Conservation (phyloP, 2,113 vertebrate genomes). For the Neofelis nebulosa region DNA sequence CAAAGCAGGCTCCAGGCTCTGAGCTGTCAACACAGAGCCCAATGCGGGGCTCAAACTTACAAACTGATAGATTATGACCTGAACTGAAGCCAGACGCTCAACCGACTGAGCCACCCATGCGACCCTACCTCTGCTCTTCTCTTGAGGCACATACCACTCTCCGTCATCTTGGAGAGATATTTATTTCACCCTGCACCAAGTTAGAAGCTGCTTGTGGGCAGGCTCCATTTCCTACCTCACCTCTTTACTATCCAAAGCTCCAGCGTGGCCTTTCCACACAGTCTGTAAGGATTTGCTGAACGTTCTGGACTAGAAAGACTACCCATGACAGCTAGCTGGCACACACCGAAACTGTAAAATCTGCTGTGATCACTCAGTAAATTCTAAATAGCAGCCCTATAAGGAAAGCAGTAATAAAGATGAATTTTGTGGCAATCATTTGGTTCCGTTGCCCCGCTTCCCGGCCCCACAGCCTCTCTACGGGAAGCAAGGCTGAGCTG, state of each 20-base stretch:
- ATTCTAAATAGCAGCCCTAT: background rate
- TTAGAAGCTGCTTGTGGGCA: background rate
- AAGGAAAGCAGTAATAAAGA: background rate
- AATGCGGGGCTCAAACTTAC: too few species aligned
- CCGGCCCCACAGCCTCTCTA: background rate
- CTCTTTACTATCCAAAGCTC: background rate
- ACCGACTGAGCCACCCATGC: too few species aligned
- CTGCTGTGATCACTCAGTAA: background rate
- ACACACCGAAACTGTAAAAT: background rate
- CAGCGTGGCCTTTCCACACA: background rate
- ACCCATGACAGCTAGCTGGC: background rate
- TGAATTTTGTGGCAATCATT: background rate
- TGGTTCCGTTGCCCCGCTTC: background rate
- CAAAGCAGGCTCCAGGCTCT: too few species aligned
- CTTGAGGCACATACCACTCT: background rate
- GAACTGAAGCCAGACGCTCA: too few species aligned
- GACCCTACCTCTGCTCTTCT: background rate
- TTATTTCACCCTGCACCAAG: background rate
- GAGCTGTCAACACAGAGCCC: too few species aligned
- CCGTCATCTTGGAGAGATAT: background rate
- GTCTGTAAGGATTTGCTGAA: background rate
- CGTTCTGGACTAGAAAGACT: background rate
- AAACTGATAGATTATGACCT: too few species aligned
- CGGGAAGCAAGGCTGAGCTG: background rate
- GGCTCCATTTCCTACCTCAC: background rate